These are phyloP conservation scores for Scytalopus superciliaris DNA, from an alignment of 2,113 vertebrate genomes.

Conservation along the genomic window DNA sequence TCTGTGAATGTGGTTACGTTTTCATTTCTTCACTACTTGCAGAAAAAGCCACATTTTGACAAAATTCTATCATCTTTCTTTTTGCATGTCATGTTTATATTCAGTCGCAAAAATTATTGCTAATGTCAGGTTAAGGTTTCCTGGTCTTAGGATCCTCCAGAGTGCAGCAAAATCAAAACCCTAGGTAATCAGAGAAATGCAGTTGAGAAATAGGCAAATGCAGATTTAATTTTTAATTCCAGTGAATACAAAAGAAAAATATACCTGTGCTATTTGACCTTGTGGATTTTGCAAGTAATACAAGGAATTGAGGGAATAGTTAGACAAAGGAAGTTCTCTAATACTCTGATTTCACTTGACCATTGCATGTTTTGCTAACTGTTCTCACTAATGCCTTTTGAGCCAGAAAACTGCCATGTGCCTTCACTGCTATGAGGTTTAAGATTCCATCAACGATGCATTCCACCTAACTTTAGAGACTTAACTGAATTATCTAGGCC, in stretches of 20 bases:
- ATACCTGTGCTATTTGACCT: background rate
- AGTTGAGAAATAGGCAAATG: background rate
- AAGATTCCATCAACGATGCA: background rate
- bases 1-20: background rate
- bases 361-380: background rate
- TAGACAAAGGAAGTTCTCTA: background rate
- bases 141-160: background rate
- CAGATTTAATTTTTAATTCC: background rate
- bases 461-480: background rate
- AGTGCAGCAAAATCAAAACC: background rate
- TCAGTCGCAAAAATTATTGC: background rate
- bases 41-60: background rate
- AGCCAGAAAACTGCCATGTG: background rate
- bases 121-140: background rate
- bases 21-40: background rate
- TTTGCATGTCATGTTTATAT: background rate
- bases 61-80: background rate
- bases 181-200: background rate
- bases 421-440: background rate
- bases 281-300: accelerated
- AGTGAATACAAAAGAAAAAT: background rate
- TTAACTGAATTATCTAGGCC: background rate
- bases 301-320: background rate
- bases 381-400: background rate
- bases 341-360: background rate